A percentile compares a stretch with the other conserved stretches of the same genome.
These are phyloP conservation scores for Cydia splendana DNA, from an alignment of 1,140 invertebrate species.

Conservation along the genomic window DNA sequence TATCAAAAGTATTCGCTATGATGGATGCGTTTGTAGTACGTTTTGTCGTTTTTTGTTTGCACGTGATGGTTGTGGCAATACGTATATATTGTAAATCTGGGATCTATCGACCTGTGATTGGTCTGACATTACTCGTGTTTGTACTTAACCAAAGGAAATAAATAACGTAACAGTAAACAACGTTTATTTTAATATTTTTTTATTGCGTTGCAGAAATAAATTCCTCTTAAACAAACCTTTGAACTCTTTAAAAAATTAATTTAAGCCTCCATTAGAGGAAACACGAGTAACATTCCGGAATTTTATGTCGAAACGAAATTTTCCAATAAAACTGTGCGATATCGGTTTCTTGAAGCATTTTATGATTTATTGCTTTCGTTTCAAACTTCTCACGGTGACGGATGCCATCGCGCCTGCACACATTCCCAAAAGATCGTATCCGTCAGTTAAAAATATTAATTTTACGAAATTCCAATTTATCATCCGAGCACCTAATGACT, in stretches of 20 bases:
- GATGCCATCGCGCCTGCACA: background rate
- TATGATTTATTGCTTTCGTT: conserved; percentile 31
- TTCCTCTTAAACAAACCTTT: background rate
- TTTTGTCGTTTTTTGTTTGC: background rate
- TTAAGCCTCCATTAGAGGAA: conserved; percentile 17
- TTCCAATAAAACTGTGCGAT: conserved; percentile 30
- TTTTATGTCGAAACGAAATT: conserved; percentile 24
- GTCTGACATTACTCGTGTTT: background rate
- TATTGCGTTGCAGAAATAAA: background rate
- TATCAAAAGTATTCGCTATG: conserved; percentile 18
- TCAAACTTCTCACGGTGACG: conserved; percentile 24
- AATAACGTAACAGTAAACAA: background rate
- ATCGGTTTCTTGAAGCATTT: conserved; percentile 20
- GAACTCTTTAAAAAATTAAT: background rate
- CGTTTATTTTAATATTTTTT: background rate
- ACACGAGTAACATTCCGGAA: conserved; percentile 22
- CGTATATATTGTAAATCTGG: background rate
- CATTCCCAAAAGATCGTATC: conserved; percentile 6
- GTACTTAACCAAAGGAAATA: background rate
- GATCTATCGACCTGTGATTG: background rate
- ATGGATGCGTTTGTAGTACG: background rate
- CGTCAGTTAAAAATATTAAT: conserved; percentile 12
- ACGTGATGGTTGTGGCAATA: background rate
- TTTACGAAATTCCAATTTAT: conserved; percentile 10
- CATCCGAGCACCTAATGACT: background rate